Percentiles rank a stretch among this genome's conserved stretches.
These are phyloP conservation scores for Apis laboriosa DNA, from an alignment of 1,140 invertebrate species.

Conservation along the genomic window DNA sequence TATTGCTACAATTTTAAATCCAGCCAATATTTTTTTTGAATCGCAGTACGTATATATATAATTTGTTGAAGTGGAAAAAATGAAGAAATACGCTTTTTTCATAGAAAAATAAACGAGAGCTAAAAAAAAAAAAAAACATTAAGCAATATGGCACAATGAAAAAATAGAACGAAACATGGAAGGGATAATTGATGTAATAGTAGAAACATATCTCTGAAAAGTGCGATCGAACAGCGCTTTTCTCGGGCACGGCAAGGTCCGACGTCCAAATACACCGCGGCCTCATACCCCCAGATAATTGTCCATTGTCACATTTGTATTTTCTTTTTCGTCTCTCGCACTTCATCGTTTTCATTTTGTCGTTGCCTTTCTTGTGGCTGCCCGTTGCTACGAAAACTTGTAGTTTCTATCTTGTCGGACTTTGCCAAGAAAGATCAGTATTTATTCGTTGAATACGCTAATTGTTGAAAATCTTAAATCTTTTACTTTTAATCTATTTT, in stretches of 20 bases:
- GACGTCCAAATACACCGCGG: constrained; percentile 30
- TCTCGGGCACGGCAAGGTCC: constrained; percentile 46
- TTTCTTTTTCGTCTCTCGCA: constrained; percentile 25
- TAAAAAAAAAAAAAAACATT: neutral
- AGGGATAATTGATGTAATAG: neutral
- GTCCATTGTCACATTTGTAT: constrained; percentile 14
- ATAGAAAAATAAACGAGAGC: neutral
- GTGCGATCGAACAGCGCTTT: constrained; percentile 2
- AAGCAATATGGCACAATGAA: constrained; percentile 6
- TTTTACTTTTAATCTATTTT: neutral
- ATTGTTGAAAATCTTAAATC: neutral
- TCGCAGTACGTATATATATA: neutral
- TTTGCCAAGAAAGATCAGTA: constrained; percentile 33
- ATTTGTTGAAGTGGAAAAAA: neutral
- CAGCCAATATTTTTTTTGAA: neutral
- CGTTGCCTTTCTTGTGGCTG: constrained; percentile 35
- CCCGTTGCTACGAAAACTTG: constrained; percentile 30
- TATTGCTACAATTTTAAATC: neutral
- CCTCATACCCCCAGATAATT: constrained; percentile 15
- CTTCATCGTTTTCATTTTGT: constrained; percentile 18
- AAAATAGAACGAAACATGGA: neutral
- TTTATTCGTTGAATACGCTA: neutral
- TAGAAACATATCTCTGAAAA: constrained; percentile 7
- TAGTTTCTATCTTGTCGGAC: constrained; percentile 43
- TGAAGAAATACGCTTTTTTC: neutral